Base-by-base conservation (phyloP, 2,888 invertebrate genomes). In the Portevinia maculata region DNA sequence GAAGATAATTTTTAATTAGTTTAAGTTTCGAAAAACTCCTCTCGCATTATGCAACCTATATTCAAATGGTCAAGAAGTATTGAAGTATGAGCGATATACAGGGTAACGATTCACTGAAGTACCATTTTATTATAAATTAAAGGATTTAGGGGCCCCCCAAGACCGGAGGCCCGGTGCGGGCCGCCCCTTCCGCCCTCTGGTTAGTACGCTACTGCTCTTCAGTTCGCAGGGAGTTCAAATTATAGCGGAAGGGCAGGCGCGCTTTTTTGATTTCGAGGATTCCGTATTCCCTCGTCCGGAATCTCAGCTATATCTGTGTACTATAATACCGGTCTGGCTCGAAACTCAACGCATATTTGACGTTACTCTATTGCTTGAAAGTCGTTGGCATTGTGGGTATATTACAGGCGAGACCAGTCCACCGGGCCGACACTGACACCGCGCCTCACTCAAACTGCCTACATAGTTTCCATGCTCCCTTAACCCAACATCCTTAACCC, bases 371-470 rank as follows among this genome's bases (percentile, higher is more conserved):
- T 0, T 96, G 95, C 88, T 97, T 95, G 90, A 99, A 98, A 79
- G 98, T 98, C 0, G 97, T 96, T 0, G 97, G 97, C 50, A 95
- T 95, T 0, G 97, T 98, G 59, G 95, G 94, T 48, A 95, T 93
- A 87, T 95, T 95, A 88, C 97, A 97, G 0, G 96, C 94, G 0
- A 96, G 96, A 7, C 99, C 99, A 0, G 96, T 96, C 95, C 96
- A 99, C 99, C 99, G 0, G 99, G 98, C 86, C 96, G 94, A 88
- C 99, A 99, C 86, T 97, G 96, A 90, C 99, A 99, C 79, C 95
- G 93, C 0, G 96, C 96, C 90, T 96, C 96, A 24, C 95, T 95
- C 87, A 97, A 94, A 87, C 96, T 96, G 7, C 97, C 98, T 11
- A 97, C 95, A 90, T 98, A 99, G 19, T 95, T 95, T n/a, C 98